Evolutionary conservation across 2,797 vertebrate species (phyloP), one percentile per base, ranked within the genome.

Genomic region (Mus caroli): DNA sequence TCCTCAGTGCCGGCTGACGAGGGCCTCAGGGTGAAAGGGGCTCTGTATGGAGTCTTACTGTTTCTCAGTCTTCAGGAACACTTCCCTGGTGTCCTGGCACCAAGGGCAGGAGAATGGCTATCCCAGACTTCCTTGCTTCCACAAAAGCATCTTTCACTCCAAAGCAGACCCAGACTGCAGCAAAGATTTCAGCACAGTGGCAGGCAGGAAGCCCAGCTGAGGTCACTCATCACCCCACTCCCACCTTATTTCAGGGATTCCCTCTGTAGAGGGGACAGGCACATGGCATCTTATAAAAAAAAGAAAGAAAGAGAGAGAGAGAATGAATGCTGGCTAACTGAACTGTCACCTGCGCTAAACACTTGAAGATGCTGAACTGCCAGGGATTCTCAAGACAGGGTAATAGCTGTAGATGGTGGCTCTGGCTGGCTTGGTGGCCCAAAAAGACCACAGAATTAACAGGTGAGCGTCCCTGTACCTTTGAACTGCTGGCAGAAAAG

Each of bases 101-200:
- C 52, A 1, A 31, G 83, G 37, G 52, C 50, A 90, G 52, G 93
- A 12, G 94, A 93, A 37, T 76, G 79, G 84, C 71, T 90, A 84
- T 90, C 76, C 0, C 22, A 6, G 88, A 69, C 69, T 62, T 88
- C 86, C 86, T 87, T 4, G 37, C 34, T 80, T 76, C 91, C 76
- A 97, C 97, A 97, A 97, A 97, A 92, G 97, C 92, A 82, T 95
- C 97, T 97, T 97, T 98, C 95, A 97, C 92, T 26, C 85, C 79
- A 62, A 58, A 52, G n/a, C 0, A 19, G 82, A 75, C 54, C 5
- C 50, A 90, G 86, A 87, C 50, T 11, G 75, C 60, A 90, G 50
- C 58, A 78, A 89, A 73, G 84, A 92, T 34, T 88, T 96, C 91
- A n/a, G 46, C 15, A 6, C 31, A 67, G 79, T 14, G 40, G 78